A percentile compares a stretch with the other conserved stretches of the same genome.
These are phyloP conservation scores for Silurus meridionalis DNA, from an alignment of 2,113 vertebrate genomes.

Conservation along the genomic window DNA sequence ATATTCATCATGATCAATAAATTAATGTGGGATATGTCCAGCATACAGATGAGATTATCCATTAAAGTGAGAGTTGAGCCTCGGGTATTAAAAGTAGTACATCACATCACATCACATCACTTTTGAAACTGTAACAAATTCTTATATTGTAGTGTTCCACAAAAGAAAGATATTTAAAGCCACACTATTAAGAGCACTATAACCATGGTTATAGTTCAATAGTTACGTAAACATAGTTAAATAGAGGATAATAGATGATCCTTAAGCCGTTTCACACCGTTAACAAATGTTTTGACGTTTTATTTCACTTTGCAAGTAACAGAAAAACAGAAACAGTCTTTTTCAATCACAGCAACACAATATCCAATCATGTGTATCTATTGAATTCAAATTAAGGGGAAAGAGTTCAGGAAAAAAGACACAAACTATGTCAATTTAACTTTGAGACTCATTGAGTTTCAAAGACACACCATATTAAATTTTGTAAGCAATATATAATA, in stretches of 20 bases:
- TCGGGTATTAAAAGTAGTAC: too few relatives aligned
- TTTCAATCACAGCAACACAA: not conserved
- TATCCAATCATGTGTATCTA: not conserved
- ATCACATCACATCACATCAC: too few relatives aligned
- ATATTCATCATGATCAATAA: not conserved
- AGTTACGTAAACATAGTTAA: not conserved
- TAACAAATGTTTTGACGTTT: not conserved
- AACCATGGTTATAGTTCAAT: not conserved
- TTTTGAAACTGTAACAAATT: not conserved
- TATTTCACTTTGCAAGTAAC: not conserved
- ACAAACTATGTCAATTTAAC: not conserved
- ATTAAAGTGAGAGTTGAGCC: too few relatives aligned
- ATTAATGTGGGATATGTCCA: not conserved
- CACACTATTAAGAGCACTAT: not conserved
- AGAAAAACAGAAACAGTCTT: not conserved
- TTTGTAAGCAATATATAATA: not conserved
- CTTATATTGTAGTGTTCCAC: not conserved
- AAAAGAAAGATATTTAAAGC: not conserved
- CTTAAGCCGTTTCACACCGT: not conserved
- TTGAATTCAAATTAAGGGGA: not conserved
- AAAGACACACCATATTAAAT: not conserved
- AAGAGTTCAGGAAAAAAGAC: not conserved
- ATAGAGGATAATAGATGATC: not conserved
- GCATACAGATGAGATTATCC: not conserved
- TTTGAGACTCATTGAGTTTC: not conserved